phyloP scores from a whole-genome alignment of 1,140 invertebrate genomes.

The Drosophila punjabiensis region DNA sequence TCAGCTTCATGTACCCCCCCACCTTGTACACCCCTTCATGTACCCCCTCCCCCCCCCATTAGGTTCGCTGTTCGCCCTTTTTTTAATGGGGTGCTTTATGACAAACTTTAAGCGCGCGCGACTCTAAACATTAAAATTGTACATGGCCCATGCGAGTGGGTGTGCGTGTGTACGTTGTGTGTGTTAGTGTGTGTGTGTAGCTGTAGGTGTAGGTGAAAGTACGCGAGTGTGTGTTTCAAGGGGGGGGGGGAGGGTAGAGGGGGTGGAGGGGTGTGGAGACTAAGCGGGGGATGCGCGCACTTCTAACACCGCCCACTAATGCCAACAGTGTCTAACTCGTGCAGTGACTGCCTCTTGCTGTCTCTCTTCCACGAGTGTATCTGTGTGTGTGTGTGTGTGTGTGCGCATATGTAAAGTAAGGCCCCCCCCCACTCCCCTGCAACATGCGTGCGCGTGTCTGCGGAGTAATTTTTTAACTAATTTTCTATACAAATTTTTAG shows the following conservation, averaged over 20 bases:
- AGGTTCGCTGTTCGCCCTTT: constrained; percentile 48
- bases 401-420: constrained; percentile 54
- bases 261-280: background rate
- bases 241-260: background rate
- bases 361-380: constrained; percentile 13
- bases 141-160: constrained; percentile 45
- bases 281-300: constrained; percentile 49
- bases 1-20: background rate
- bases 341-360: constrained; percentile 26
- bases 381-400: constrained; percentile 26
- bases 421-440: constrained; percentile 14
- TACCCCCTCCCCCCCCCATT: constrained; percentile 7
- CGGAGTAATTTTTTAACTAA: constrained; percentile 85
- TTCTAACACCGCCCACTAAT: constrained; percentile 85
- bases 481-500: constrained; percentile 85
- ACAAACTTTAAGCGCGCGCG: constrained; percentile 79
- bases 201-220: constrained; percentile 20
- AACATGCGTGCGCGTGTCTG: constrained; percentile 71
- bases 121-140: constrained; percentile 73
- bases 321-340: constrained; percentile 63
- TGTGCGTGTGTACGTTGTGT: constrained; percentile 38
- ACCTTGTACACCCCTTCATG: too few relatives aligned
- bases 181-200: constrained; percentile 17
- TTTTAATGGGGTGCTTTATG: constrained; percentile 85
- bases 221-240: constrained; percentile 1